Percentiles rank a stretch among this genome's conserved stretches.
Conservation (phyloP, 2,113 vertebrate genomes). For the Ptychochromis oligacanthus region DNA sequence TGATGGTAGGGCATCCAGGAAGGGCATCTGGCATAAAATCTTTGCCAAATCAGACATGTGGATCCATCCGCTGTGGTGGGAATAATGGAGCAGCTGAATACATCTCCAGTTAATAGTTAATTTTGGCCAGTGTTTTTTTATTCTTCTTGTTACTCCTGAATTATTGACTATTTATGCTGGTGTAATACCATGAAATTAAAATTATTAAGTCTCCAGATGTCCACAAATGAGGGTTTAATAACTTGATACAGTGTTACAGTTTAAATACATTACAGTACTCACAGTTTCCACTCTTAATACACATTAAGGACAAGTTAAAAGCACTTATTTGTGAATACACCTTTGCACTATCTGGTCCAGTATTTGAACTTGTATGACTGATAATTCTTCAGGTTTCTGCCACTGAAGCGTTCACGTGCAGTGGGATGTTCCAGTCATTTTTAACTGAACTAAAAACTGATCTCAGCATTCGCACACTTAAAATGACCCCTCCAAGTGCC, state of each 20-base stretch:
- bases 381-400: background rate
- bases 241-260: background rate
- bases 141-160: background rate
- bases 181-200: background rate
- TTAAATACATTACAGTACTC: background rate
- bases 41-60: background rate
- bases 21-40: background rate
- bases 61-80: background rate
- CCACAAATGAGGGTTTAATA: background rate
- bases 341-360: background rate
- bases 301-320: background rate
- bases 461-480: background rate
- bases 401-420: background rate
- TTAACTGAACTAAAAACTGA: background rate
- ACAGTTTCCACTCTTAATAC: conserved; percentile 8
- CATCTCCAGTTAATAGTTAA: background rate
- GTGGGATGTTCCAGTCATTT: conserved; percentile 3
- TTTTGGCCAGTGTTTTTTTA: too few relatives aligned
- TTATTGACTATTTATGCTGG: background rate
- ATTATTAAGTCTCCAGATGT: background rate
- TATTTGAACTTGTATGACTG: background rate
- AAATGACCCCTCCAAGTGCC: background rate
- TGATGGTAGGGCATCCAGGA: too few relatives aligned
- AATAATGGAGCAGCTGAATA: conserved; percentile 2
- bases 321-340: background rate